Evolutionary conservation across 1,140 invertebrate species (phyloP), one percentile per base, ranked within the genome.

Genomic region (Drosophila sucinea): DNA sequence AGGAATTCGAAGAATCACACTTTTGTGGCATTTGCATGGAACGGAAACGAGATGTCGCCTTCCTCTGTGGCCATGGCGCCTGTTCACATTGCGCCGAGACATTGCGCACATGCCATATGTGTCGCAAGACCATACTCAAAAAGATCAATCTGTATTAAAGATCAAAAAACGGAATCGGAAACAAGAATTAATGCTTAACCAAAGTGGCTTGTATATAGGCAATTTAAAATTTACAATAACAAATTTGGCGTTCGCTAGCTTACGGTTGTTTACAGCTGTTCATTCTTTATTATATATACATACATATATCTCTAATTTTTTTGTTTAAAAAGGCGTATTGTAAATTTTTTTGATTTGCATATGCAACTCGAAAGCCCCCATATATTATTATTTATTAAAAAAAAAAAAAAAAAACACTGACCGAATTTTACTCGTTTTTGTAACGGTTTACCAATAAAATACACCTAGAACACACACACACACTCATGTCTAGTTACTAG

Each of bases 21-120:
- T 95, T 94, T 86, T 96, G 96, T 83, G 95, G 95, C 56, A 96
- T 96, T 68, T 96, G 96, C 91, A 97, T 95, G 95, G 96, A 95
- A 93, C 93, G 96, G 17, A 94, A 95, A 70, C 93, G 96, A 38
- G 97, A 97, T 86, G 95, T 97, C 5, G 97, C 96, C 1, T 98
- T 98, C 90, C 92, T 98, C 0, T 98, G 97, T 92, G 97, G 97
- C 5, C 97, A 98, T 86, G 95, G 95, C 17, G 96, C 97, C 4
- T 98, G 97, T 93, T 95, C 95, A 33, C 94, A 95, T 58, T 98
- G 97, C 90, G 95, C 97, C 0, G 94, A 96, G 63, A 96, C 97
- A 1, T 92, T 98, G 1, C 95, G 95, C 85, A 96, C 94, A 5
- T 98, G 97, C 93, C 97, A 98, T 93, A 98, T 98, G 96, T 98